Conservation (phyloP, 2,888 invertebrate genomes). For the Mimas tiliae region DNA sequence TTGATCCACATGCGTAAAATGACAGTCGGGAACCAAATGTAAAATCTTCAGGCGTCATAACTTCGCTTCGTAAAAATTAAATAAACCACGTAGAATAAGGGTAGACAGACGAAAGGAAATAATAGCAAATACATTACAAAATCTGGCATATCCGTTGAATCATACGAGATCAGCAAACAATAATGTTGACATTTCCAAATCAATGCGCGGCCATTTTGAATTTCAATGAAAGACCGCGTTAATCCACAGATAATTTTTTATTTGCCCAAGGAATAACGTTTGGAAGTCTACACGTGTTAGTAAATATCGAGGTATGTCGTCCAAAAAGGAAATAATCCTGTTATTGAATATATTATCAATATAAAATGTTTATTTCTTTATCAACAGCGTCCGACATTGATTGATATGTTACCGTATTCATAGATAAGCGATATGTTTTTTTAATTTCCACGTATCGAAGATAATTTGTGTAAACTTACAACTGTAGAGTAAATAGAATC, state of each 20-base stretch:
- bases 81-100: no score
- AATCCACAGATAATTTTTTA: conserved; percentile 20
- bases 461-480: conserved; percentile 22
- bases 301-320: conserved; percentile 23
- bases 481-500: conserved; percentile 16
- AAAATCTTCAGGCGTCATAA: no score
- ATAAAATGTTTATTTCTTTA: conserved; percentile 23
- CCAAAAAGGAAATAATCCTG: conserved; percentile 20
- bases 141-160: conserved; percentile 3
- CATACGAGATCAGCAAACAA: conserved; percentile 12
- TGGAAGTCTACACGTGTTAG: conserved; percentile 25
- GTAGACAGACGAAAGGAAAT: no score
- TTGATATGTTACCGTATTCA: conserved; percentile 22
- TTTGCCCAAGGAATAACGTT: conserved; percentile 7
- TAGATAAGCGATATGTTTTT: conserved; percentile 2
- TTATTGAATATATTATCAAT: conserved; percentile 29
- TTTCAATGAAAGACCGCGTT: conserved; percentile 25
- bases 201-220: conserved; percentile 20
- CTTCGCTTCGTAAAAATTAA: no score
- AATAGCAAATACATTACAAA: background rate
- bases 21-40: no score
- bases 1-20: no score
- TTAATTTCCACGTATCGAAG: conserved; percentile 18
- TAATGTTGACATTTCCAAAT: conserved; percentile 14
- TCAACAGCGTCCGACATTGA: conserved; percentile 18